Conservation (phyloP, 1,140 invertebrate species). For the Microplitis mediator region DNA sequence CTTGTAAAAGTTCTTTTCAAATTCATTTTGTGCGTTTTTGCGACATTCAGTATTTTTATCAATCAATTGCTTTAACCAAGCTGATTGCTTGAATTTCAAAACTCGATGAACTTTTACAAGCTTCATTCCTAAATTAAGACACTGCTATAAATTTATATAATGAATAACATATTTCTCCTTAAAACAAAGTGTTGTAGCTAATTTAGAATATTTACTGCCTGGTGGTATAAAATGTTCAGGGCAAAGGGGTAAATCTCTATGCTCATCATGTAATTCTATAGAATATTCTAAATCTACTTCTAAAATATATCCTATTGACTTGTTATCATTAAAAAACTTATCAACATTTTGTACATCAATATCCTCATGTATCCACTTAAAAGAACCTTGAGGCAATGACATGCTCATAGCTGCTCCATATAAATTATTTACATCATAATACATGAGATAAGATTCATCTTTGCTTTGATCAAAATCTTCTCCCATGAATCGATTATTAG, state of each 20-base stretch:
- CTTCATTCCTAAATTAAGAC: too few species aligned
- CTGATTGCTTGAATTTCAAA: too few species aligned
- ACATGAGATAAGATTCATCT: background rate
- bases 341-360: background rate
- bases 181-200: too few species aligned
- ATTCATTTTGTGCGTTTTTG: too few species aligned
- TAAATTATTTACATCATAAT: slow-evolving; percentile 11
- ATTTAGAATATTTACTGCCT: too few species aligned
- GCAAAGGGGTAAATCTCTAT: background rate
- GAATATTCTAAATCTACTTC: background rate
- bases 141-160: too few species aligned
- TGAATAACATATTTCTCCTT: too few species aligned
- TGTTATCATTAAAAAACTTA: background rate
- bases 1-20: too few species aligned
- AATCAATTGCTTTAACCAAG: too few species aligned
- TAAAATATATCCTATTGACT: background rate
- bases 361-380: background rate
- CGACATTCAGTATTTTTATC: too few species aligned
- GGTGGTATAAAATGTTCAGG: background rate
- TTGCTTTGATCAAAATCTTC: background rate
- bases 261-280: background rate
- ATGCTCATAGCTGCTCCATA: background rate
- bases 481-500: too few species aligned
- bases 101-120: too few species aligned
- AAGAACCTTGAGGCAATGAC: background rate